phyloP scores from a whole-genome alignment of 2,113 vertebrate genomes.

The Atrichornis clamosus region DNA sequence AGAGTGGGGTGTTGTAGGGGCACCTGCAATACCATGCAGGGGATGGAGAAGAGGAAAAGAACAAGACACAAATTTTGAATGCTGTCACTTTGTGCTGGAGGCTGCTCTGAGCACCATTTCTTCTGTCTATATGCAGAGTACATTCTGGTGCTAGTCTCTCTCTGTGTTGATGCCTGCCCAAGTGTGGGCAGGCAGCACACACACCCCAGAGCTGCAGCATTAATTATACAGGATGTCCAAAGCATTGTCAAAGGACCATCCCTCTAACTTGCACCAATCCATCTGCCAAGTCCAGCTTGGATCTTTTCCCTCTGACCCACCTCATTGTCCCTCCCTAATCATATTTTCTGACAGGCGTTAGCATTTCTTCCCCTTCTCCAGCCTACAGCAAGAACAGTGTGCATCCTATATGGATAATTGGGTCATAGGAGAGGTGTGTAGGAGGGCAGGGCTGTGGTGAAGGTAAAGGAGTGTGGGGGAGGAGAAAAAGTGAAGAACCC shows the following conservation, averaged over 20 bases:
- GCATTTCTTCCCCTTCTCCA: not conserved
- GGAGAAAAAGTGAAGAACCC: not conserved
- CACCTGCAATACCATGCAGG: not conserved
- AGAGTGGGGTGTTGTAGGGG: not conserved
- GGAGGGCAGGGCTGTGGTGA: not conserved
- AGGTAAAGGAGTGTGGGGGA: not conserved
- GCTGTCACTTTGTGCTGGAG: not conserved
- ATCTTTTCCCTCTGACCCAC: not conserved
- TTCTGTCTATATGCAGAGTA: not conserved
- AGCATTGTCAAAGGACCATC: not conserved
- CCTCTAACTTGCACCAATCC: not conserved
- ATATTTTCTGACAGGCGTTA: not conserved
- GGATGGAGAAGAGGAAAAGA: not conserved
- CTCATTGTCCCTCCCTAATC: not conserved
- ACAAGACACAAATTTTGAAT: not conserved
- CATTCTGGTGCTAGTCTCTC: not conserved
- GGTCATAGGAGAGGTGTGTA: not conserved
- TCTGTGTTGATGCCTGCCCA: not conserved
- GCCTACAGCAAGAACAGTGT: not conserved
- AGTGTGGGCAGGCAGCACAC: not conserved
- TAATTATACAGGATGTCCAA: not conserved
- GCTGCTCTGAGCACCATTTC: not conserved
- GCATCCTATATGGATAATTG: rapidly evolving
- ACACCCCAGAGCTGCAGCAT: not conserved
- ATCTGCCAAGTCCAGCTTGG: not conserved